A percentile compares a stretch with the other conserved stretches of the same genome.
Conservation (phyloP, 2,113 vertebrate genomes). For the Podilymbus podiceps region DNA sequence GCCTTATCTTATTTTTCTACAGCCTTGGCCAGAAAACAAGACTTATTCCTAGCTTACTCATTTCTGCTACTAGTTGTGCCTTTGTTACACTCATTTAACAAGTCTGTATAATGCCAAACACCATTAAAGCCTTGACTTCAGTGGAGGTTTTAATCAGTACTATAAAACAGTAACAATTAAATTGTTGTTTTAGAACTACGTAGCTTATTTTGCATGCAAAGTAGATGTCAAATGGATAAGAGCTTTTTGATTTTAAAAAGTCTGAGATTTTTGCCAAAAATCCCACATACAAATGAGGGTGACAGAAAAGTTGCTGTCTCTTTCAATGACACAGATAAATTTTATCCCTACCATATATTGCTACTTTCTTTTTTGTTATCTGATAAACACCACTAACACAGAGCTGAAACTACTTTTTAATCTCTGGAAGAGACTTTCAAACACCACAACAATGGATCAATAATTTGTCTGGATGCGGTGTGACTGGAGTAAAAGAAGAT, state of each 20-base stretch:
- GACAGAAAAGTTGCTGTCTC: neutral
- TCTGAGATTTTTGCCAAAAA: neutral
- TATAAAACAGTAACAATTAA: neutral
- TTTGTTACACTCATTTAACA: neutral
- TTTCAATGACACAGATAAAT: neutral
- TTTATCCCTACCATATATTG: neutral
- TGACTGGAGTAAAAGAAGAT: neutral
- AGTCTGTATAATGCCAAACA: neutral
- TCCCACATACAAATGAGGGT: neutral
- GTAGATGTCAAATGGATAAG: neutral
- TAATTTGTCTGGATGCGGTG: slow-evolving; percentile 6
- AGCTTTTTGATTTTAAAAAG: neutral
- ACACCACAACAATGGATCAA: slow-evolving; percentile 13
- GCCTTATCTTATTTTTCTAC: neutral
- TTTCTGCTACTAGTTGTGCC: neutral
- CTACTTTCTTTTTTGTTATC: neutral
- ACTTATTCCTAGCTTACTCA: neutral
- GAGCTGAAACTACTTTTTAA: neutral
- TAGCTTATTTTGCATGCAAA: neutral
- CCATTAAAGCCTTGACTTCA: neutral
- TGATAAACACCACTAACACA: slow-evolving; percentile 10
- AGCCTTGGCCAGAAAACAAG: neutral
- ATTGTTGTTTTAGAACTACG: neutral
- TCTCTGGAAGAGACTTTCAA: slow-evolving; percentile 24
- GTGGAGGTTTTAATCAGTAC: neutral